Evolutionary conservation across 2,113 vertebrate genomes (phyloP), one percentile per base, ranked within the genome.

Genomic region (Trematomus loennbergii): DNA sequence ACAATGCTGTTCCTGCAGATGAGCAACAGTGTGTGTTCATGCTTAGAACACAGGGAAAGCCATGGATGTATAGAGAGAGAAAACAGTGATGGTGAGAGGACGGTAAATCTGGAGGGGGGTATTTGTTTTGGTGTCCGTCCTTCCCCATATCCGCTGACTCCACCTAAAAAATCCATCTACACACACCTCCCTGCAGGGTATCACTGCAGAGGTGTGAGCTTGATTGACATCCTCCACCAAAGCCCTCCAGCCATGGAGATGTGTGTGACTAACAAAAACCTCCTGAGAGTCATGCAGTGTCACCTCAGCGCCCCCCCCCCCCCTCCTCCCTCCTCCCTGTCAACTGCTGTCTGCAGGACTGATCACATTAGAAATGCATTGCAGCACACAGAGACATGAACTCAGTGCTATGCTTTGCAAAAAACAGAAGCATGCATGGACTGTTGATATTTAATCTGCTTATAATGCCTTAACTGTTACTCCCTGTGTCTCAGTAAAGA

Each of bases 181-280:
- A 46, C 61, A 45, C 11, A 5, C 15, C 15, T 66, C 45, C 46
- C 22, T 3, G 48, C 6, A 4, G 16, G 22, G 7, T 4, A 4
- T 15, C 25, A 36, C 0, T 33, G 50, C 10, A 54, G n/a, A 66
- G 57, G 22, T 60, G 45, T 18, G 25, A 67, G 13, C 40, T 12
- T 63, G 20, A 43, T 17, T 7, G 12, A 48, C 20, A 70, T 17
- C 2, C 33, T 61, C 1, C 20, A 58, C 48, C 22, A 43, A 75
- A 2, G 13, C 7, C 43, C 36, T 68, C n/a, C 7, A 8, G 16
- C 33, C 29, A 25, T 77, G 60, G 9, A 85, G 75, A 74, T 59
- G 55, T 72, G 88, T 77, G 91, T 88, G 85, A 92, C 93, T 82
- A 94, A 92, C 81, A 78, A 54, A 87, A 89, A 86, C 66, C 93